phyloP scores from a whole-genome alignment of 2,113 vertebrate genomes.

The Ptilonorhynchus violaceus region DNA sequence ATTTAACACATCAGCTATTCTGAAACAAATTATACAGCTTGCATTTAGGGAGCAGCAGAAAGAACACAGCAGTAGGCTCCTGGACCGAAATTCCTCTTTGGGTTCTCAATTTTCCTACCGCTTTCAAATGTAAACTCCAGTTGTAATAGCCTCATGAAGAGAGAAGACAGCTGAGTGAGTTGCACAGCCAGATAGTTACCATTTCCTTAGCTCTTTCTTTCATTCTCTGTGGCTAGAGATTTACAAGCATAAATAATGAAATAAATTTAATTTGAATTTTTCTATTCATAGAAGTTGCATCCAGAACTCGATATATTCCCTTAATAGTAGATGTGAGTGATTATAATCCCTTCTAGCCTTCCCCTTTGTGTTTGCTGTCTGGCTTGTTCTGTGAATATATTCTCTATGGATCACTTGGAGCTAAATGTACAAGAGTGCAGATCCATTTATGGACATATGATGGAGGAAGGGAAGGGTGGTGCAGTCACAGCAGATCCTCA shows the following conservation, averaged over 20 bases:
- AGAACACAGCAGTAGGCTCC: background rate
- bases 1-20: background rate
- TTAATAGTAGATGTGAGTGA: background rate
- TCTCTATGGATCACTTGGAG: background rate
- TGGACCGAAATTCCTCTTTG: background rate
- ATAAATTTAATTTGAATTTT: background rate
- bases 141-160: background rate
- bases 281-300: background rate
- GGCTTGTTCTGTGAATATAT: background rate
- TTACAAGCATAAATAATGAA: background rate
- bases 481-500: background rate
- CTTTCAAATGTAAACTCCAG: background rate
- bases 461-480: background rate
- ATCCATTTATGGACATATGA: background rate
- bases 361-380: background rate
- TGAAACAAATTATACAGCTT: background rate
- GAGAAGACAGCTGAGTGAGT: background rate
- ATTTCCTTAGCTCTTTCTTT: background rate
- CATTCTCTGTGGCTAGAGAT: background rate
- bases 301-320: background rate
- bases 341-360: background rate
- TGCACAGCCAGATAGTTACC: background rate
- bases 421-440: background rate
- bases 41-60: background rate
- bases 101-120: background rate